Evolutionary conservation across 2,797 vertebrate species (phyloP).

Genomic region (Phataginus tetradactyla): DNA sequence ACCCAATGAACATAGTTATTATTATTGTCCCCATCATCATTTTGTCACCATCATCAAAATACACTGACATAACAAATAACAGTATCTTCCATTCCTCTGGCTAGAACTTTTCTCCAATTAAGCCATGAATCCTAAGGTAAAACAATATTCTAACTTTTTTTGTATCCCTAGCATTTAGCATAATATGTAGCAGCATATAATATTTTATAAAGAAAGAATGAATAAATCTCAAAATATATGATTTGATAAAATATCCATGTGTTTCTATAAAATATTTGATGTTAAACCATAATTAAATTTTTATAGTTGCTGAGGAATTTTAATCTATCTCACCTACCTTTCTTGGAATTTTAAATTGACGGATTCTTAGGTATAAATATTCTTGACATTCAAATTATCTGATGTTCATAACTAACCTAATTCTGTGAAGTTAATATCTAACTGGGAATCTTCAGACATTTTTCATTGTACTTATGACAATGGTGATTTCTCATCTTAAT

Average conservation of each 20-base stretch:
- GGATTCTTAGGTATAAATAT: neutral
- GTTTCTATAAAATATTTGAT: neutral
- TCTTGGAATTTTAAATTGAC: neutral
- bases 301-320: neutral
- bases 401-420: neutral
- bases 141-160: neutral
- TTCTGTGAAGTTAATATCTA: neutral
- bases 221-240: neutral
- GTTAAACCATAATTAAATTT: neutral
- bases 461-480: neutral
- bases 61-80: neutral
- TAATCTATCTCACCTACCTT: neutral
- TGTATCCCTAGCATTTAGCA: neutral
- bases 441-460: neutral
- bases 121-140: neutral
- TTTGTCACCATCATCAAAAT: neutral
- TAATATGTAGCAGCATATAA: neutral
- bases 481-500: neutral
- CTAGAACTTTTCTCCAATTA: neutral
- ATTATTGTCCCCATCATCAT: neutral
- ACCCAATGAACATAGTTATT: neutral
- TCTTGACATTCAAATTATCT: neutral
- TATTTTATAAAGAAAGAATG: neutral
- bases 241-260: neutral
- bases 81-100: neutral